Conservation (phyloP, 2,888 invertebrate genomes). For the Nymphalis urticae region DNA sequence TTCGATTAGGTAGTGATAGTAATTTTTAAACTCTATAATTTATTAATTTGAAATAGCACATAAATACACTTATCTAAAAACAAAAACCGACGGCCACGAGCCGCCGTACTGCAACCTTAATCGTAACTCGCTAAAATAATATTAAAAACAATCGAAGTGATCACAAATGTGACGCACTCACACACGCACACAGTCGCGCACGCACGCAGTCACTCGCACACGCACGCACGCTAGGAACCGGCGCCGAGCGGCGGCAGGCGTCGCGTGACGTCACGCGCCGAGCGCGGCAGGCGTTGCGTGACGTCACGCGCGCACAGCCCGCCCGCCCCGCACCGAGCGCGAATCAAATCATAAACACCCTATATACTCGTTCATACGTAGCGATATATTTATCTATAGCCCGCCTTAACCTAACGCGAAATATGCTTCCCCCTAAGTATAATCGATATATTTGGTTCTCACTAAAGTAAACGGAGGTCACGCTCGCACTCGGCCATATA, state of each 20-base stretch:
- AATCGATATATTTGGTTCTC: conserved; percentile 71
- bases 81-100: conserved; percentile 8
- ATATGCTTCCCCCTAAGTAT: conserved; percentile 22
- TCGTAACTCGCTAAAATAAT: conserved; percentile 67
- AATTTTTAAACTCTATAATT: conserved; percentile 6
- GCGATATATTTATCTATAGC: neutral
- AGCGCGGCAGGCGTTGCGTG: neutral
- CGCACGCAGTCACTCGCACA: conserved; percentile 39
- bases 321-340: neutral
- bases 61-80: conserved; percentile 23
- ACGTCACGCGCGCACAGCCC: neutral
- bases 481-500: conserved; percentile 46
- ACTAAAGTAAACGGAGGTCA: conserved; percentile 56
- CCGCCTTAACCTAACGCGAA: conserved; percentile 2
- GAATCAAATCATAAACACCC: conserved; percentile 20
- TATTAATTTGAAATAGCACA: conserved; percentile 34
- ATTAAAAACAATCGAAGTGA: conserved; percentile 52
- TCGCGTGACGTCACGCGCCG: neutral
- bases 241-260: conserved; percentile 33
- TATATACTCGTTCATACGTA: conserved; percentile 1
- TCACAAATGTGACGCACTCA: conserved; percentile 46
- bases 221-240: conserved; percentile 35
- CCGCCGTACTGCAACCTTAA: conserved; percentile 52
- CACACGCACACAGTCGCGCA: conserved; percentile 42
- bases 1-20: neutral